Percentiles rank a stretch among this genome's conserved stretches.
These are phyloP conservation scores for Pseudeuparius sepicola DNA, from an alignment of 2,888 invertebrate genomes.

Conservation along the genomic window DNA sequence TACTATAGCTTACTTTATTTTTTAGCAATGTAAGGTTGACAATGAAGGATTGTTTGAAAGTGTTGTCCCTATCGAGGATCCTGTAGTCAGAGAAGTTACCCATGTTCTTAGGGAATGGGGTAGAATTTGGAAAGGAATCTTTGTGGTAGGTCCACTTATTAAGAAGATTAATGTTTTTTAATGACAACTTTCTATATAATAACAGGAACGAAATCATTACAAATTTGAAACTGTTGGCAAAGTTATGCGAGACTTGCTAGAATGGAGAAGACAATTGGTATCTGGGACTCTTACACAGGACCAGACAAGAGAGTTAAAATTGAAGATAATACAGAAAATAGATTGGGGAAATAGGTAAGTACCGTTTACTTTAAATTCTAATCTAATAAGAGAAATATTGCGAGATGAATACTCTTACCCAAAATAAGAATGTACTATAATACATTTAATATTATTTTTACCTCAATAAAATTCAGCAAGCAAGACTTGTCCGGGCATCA, in stretches of 20 bases:
- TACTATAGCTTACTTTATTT: slow-evolving; percentile 1
- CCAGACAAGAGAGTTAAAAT: slow-evolving; percentile 75
- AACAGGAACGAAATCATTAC: slow-evolving; percentile 71
- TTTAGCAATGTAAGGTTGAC: slow-evolving; percentile 58
- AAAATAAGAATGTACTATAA: no score
- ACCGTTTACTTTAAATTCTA: no score
- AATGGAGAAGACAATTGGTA: slow-evolving; percentile 74
- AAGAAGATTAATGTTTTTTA: slow-evolving; percentile 1
- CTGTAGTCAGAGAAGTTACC: slow-evolving; percentile 83
- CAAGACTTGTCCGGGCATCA: no score
- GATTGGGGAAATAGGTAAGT: slow-evolving; percentile 96
- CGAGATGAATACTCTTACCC: no score
- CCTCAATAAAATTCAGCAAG: no score
- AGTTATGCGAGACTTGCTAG: slow-evolving; percentile 83
- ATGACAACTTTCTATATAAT: no score
- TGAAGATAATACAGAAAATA: slow-evolving; percentile 81
- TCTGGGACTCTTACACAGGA: slow-evolving; percentile 86
- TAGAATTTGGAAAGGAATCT: slow-evolving; percentile 82
- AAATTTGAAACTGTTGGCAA: slow-evolving; percentile 77
- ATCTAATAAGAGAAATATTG: no score
- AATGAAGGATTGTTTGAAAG: slow-evolving; percentile 69
- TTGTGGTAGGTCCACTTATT: slow-evolving; percentile 58
- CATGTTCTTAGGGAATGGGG: slow-evolving; percentile 91
- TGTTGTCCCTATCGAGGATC: slow-evolving; percentile 70
- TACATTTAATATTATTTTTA: no score